Percentiles rank a stretch among this genome's conserved stretches.
These are phyloP conservation scores for rabbit (Oryctolagus cuniculus) DNA, from an alignment of 2,113 vertebrate genomes.

Conservation along the genomic window mOryCun1.1 NC_091435.1:13744001-13744500, in stretches of 20 bases:
- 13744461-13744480: background rate
- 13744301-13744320: background rate
- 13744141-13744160: too few species aligned
- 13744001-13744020: too few species aligned
- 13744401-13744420: background rate
- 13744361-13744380: background rate
- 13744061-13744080: too few species aligned
- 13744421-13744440: background rate
- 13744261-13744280: background rate
- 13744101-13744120: too few species aligned
- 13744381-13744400: background rate
- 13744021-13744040: too few species aligned
- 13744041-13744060: too few species aligned
- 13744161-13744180: background rate
- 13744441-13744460: background rate
- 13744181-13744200: background rate
- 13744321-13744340: background rate
- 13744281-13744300: background rate
- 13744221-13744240: background rate
- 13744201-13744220: background rate
- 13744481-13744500: background rate
- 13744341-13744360: background rate
- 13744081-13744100: too few species aligned
- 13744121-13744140: too few species aligned
- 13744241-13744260: background rate